Evolutionary conservation across 2,113 vertebrate genomes (phyloP), one percentile per base, ranked within the genome.

Genomic region (Xiphophorus maculatus): DNA sequence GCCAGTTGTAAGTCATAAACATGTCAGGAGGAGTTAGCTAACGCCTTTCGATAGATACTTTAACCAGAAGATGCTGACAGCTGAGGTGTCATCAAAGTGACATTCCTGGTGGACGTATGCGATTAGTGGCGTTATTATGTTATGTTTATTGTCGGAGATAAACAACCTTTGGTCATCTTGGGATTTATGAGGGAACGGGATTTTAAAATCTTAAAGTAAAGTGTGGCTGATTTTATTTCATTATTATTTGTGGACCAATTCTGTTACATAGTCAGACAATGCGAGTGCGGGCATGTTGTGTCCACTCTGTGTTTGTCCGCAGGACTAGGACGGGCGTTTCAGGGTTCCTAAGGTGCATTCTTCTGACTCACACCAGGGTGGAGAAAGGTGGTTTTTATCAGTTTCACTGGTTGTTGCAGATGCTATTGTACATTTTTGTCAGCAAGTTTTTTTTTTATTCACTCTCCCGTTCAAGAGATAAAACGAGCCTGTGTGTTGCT

Each of bases 1-100:
- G 72, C 70, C 79, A 74, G 66, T 22, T 75, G 63, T 17, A 76
- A 6, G 69, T 80, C 66, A 30, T 71, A 73, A 88, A 88, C 63
- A 88, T 78, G 85, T 72, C 64, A 84, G 6, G 44, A 81, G 61
- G 58, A 64, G 79, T 83, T 70, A 60, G 84, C 82, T 87, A 66
- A 51, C 69, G 44, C 48, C 13, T 19, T 8, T n/a, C 29, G 9
- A 17, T 37, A 76, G 63, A 48, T 51, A 35, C 62, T 71, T 22
- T 58, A n/a, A 2, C 58, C 3, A 71, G 32, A 35, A 70, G 35
- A 75, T 74, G 73, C 73, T 51, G 28, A 25, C 37, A 77, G 48
- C 29, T 61, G 29, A 51, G 54, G 63, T 42, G 30, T 13, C 42
- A 51, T 17, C 22, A 35, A 19, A 33, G 44, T 48, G 19, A 48